Evolutionary conservation across 2,113 vertebrate species (phyloP).

Genomic region (Genyomyrus donnyi): DNA sequence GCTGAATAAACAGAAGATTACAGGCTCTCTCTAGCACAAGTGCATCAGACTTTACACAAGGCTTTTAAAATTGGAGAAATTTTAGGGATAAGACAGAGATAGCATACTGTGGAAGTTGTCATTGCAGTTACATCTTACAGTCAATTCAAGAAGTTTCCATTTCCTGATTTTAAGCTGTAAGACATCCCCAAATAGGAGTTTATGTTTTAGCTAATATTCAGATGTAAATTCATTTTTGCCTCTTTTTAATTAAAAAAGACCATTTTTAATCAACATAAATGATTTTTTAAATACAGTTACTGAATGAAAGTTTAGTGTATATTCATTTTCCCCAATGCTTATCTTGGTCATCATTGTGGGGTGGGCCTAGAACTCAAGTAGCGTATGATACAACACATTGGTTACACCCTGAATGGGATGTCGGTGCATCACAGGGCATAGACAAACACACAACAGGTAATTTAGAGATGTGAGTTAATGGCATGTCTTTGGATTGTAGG

Average conservation of each 20-base stretch:
- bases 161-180: background rate
- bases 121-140: background rate
- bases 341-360: background rate
- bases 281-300: background rate
- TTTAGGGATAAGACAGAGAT: background rate
- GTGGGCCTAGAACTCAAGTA: background rate
- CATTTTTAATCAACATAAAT: background rate
- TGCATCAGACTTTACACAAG: background rate
- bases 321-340: background rate
- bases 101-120: background rate
- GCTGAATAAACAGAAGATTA: constrained; percentile 37
- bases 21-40: background rate
- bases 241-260: background rate
- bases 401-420: background rate
- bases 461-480: background rate
- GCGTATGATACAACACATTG: background rate
- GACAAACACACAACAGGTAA: background rate
- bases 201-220: background rate
- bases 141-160: background rate
- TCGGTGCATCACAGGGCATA: background rate
- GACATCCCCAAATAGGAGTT: background rate
- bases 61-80: background rate
- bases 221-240: background rate
- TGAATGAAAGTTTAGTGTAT: background rate
- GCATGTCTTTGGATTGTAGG: background rate